Percentiles rank a stretch among this genome's conserved stretches.
These are phyloP conservation scores for Amblyjoppa fuscipennis DNA, from an alignment of 2,888 invertebrate genomes.

Conservation along the genomic window DNA sequence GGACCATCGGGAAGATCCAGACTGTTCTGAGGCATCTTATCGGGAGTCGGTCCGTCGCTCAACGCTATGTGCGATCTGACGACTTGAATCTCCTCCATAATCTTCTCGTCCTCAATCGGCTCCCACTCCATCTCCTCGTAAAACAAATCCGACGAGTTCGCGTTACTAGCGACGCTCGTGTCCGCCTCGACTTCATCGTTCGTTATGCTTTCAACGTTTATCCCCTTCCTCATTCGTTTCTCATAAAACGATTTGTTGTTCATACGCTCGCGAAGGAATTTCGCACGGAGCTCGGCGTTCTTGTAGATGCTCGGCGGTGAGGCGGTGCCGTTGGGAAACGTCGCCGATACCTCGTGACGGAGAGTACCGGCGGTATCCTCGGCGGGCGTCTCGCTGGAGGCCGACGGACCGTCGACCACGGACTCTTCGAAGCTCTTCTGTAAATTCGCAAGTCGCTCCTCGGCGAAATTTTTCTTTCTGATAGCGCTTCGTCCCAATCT, in stretches of 20 bases:
- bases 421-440: constrained; percentile 49
- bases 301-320: constrained; percentile 58
- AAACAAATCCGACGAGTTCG: constrained; percentile 61
- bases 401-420: neutral
- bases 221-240: neutral
- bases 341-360: neutral
- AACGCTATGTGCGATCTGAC: constrained; percentile 77
- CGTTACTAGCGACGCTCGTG: neutral
- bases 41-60: constrained; percentile 5
- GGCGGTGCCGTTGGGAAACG: neutral
- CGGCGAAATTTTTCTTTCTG: constrained; percentile 56
- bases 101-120: constrained; percentile 81
- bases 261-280: constrained; percentile 47
- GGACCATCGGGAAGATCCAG: constrained; percentile 69
- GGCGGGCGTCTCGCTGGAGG: neutral
- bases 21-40: constrained; percentile 70
- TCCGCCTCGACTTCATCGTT: constrained; percentile 8
- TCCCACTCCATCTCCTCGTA: constrained; percentile 84
- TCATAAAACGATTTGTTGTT: constrained; percentile 38
- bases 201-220: neutral
- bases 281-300: constrained; percentile 58
- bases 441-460: constrained; percentile 51
- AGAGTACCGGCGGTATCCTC: neutral
- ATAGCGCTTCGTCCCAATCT: constrained; percentile 52
- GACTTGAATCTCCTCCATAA: constrained; percentile 80